Evolutionary conservation across 2,797 vertebrate species (phyloP).

Genomic region (Eospalax fontanierii): DNA sequence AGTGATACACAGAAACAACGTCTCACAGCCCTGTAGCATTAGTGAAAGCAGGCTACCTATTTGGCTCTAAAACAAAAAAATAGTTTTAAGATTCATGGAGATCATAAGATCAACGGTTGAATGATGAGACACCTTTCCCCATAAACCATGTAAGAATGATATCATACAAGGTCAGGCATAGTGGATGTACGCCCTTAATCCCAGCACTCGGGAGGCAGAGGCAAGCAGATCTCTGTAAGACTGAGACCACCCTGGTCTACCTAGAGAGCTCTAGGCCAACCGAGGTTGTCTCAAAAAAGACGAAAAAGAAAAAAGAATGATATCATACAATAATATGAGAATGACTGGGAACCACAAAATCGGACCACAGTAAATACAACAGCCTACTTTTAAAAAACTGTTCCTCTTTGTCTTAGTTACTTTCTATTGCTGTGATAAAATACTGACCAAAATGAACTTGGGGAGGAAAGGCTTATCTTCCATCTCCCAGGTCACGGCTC

Average conservation of each 20-base stretch:
- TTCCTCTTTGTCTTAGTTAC: no score
- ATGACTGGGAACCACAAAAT: slow-evolving; percentile 16
- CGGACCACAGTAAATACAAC: background rate
- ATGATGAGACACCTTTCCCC: background rate
- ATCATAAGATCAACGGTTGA: slow-evolving; percentile 2
- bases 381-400: background rate
- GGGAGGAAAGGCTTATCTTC: no score
- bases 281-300: no score
- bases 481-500: no score
- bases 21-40: background rate
- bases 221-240: no score
- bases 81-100: background rate
- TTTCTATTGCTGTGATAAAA: no score
- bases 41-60: background rate
- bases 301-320: background rate
- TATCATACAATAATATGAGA: background rate
- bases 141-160: background rate
- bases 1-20: background rate
- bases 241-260: no score
- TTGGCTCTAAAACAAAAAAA: slow-evolving; percentile 17
- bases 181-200: no score
- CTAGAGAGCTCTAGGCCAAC: no score
- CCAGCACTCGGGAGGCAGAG: no score
- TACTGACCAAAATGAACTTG: no score
- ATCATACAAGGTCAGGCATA: no score